Evolutionary conservation across 1,140 invertebrate species (phyloP).

Genomic region (Anoplolepis gracilipes): DNA sequence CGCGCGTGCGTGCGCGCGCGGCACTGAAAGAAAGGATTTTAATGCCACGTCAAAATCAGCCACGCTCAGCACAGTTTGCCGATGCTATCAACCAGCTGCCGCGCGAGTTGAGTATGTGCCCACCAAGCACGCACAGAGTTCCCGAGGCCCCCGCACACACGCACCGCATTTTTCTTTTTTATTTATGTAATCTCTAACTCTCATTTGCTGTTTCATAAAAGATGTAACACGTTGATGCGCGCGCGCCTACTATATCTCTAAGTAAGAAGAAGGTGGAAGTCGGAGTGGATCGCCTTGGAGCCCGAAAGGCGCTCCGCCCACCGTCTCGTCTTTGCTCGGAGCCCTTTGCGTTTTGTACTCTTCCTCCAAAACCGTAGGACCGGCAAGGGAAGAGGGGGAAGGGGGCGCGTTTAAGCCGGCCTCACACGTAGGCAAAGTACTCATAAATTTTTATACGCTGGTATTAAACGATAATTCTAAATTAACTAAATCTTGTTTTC

Average conservation of each 20-base stretch:
- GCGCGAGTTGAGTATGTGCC: constrained; percentile 62
- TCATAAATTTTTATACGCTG: not conserved
- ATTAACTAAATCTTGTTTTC: not conserved
- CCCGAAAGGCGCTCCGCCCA: constrained; percentile 84
- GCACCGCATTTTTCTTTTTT: constrained; percentile 42
- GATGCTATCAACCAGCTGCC: constrained; percentile 72
- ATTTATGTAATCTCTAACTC: constrained; percentile 69
- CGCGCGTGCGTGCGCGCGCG: not conserved
- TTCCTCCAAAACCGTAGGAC: constrained; percentile 80
- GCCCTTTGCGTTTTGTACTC: constrained; percentile 79
- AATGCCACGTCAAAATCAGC: constrained; percentile 67
- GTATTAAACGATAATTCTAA: constrained; percentile 3
- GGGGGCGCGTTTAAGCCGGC: constrained; percentile 69
- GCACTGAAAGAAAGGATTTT: constrained; percentile 61
- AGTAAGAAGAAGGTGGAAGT: constrained; percentile 81
- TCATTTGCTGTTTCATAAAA: constrained; percentile 81
- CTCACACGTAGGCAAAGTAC: constrained; percentile 52
- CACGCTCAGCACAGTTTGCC: constrained; percentile 45
- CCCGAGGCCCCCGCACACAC: constrained; percentile 29
- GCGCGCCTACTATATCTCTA: constrained; percentile 81
- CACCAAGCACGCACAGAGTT: constrained; percentile 53
- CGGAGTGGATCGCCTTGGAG: constrained; percentile 85
- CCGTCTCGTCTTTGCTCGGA: constrained; percentile 84
- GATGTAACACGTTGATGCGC: constrained; percentile 83
- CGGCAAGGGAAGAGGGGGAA: constrained; percentile 17